These are phyloP conservation scores for Trichonephila inaurata DNA, from an alignment of 1,140 invertebrate species.

Conservation along the genomic window DNA sequence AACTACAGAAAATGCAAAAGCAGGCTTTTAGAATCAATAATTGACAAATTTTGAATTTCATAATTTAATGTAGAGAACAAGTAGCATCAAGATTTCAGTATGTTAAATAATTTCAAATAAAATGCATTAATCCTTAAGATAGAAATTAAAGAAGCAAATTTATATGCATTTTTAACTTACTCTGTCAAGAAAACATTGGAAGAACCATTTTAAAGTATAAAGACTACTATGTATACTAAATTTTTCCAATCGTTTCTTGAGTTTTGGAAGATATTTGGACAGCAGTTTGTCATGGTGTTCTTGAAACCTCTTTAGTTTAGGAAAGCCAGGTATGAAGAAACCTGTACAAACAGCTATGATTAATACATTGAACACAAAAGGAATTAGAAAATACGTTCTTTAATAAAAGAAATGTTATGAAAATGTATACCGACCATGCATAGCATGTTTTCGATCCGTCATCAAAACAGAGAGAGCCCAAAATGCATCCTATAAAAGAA, in stretches of 20 bases:
- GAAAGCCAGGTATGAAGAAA: slow-evolving; percentile 98
- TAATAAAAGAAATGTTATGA: not conserved
- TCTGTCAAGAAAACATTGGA: slow-evolving; percentile 98
- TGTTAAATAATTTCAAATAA: too few species aligned
- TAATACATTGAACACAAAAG: too few species aligned
- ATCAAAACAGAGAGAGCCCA: slow-evolving; percentile 97
- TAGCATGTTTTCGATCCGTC: slow-evolving; percentile 94
- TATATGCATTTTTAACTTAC: slow-evolving; percentile 83
- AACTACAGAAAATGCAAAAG: too few species aligned
- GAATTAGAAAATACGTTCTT: not conserved
- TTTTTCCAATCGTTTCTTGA: slow-evolving; percentile 97
- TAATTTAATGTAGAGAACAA: too few species aligned
- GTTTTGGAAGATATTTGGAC: slow-evolving; percentile 95
- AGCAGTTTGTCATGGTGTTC: slow-evolving; percentile 98
- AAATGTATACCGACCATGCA: slow-evolving; percentile 90
- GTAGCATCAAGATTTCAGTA: too few species aligned
- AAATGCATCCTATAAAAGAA: slow-evolving; percentile 89
- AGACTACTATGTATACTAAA: slow-evolving; percentile 96
- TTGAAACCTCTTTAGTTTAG: slow-evolving; percentile 96
- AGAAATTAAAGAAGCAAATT: not conserved
- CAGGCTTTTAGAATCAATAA: too few species aligned
- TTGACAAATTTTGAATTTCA: too few species aligned
- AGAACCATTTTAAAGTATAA: slow-evolving; percentile 99
- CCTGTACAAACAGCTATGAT: slow-evolving; percentile 81
- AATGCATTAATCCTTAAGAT: too few species aligned